phyloP scores from a whole-genome alignment of 30 jellyfish, hydroid and myxozoan genomes.

The Hydractinia symbiolongicarpus region DNA sequence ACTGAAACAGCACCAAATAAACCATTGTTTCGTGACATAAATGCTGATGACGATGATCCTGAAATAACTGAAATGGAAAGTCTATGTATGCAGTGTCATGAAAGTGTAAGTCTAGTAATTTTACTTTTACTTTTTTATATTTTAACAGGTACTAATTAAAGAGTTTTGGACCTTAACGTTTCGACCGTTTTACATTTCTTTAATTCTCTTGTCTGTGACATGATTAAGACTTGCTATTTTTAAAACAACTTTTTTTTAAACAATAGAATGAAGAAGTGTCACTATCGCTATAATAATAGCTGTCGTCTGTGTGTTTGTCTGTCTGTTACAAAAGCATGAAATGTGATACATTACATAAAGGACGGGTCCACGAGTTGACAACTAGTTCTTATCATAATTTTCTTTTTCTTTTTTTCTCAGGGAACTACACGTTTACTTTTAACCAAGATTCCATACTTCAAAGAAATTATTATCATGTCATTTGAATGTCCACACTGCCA shows the following conservation, averaged over 20 bases:
- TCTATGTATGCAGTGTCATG: conserved; percentile 73
- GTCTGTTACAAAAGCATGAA: no score
- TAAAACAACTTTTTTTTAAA: no score
- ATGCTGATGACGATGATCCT: conserved; percentile 64
- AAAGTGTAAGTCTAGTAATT: conserved; percentile 33
- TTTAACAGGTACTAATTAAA: no score
- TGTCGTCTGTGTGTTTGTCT: no score
- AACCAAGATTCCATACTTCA: conserved; percentile 86
- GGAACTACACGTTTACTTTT: conserved; percentile 74
- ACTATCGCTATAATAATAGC: no score
- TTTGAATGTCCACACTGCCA: conserved; percentile 93
- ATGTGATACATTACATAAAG: no score
- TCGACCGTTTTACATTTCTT: no score
- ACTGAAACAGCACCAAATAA: neutral
- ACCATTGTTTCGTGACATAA: conserved; percentile 65
- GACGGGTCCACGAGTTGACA: neutral
- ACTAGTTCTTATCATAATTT: neutral
- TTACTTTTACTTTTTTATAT: no score
- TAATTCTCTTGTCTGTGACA: no score
- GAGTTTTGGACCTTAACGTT: no score
- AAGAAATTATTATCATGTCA: conserved; percentile 64
- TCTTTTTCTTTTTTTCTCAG: conserved; percentile 16
- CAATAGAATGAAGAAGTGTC: no score
- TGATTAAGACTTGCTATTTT: no score
- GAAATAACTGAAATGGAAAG: conserved; percentile 74